Conservation (phyloP, 2,113 vertebrate genomes). For the Protobothrops flavoviridis region DNA sequence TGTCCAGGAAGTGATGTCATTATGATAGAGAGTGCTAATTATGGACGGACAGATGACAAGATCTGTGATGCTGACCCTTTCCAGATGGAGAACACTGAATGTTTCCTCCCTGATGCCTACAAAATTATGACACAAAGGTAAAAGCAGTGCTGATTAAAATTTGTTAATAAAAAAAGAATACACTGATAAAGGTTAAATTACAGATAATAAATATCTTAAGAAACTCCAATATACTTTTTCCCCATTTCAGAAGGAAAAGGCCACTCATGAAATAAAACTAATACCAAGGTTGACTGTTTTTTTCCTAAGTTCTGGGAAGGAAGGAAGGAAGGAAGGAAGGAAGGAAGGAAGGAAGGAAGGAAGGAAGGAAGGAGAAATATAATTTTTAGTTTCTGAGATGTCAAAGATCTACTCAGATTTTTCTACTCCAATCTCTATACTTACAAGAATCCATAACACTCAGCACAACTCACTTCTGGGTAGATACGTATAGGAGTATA, state of each 20-base stretch:
- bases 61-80: constrained; percentile 98
- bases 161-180: neutral
- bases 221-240: neutral
- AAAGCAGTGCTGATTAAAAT: neutral
- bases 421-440: neutral
- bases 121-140: constrained; percentile 99
- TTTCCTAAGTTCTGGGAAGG: neutral
- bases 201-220: neutral
- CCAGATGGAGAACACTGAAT: constrained; percentile 99
- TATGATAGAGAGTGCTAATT: constrained; percentile 98
- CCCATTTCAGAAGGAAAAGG: neutral
- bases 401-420: neutral
- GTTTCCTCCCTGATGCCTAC: constrained; percentile 98
- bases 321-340: constrained; percentile 15
- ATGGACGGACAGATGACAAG: constrained; percentile 97
- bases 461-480: neutral
- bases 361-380: constrained; percentile 6
- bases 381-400: constrained; percentile 21
- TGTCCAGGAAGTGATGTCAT: constrained; percentile 99
- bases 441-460: neutral
- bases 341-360: no score
- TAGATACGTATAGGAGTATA: neutral
- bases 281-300: neutral
- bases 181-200: neutral
- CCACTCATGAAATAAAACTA: neutral